Percentiles rank a stretch among this genome's conserved stretches.
phyloP scores from a whole-genome alignment of 1,140 invertebrate genomes.

The Calycopis cecrops region DNA sequence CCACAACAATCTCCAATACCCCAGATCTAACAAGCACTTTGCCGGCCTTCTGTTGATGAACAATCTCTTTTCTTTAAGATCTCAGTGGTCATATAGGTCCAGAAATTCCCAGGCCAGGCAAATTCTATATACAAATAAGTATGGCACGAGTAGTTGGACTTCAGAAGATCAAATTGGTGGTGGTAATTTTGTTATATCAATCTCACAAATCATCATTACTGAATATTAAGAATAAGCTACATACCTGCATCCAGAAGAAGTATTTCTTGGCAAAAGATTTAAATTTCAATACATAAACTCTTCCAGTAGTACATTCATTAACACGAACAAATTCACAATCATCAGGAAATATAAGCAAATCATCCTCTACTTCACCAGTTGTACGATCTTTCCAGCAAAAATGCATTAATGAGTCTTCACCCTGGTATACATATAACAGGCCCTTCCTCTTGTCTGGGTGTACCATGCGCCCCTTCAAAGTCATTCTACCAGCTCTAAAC shows the following conservation, averaged over 20 bases:
- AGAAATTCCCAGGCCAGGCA: too few species aligned
- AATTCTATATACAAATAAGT: too few species aligned
- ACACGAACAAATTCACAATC: constrained; percentile 98
- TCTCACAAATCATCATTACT: background rate
- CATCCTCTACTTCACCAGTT: constrained; percentile 81
- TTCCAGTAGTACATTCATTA: constrained; percentile 95
- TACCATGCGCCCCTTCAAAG: constrained; percentile 93
- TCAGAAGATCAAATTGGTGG: too few species aligned
- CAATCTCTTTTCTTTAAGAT: too few species aligned
- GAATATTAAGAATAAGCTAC: constrained; percentile 8
- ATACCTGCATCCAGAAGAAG: constrained; percentile 98
- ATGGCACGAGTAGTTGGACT: too few species aligned
- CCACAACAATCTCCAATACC: too few species aligned
- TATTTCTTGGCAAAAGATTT: constrained; percentile 94
- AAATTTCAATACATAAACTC: constrained; percentile 97
- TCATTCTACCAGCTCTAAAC: constrained; percentile 98
- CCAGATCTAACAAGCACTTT: too few species aligned
- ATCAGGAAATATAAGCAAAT: constrained; percentile 98
- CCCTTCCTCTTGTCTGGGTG: constrained; percentile 97
- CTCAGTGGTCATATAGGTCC: too few species aligned
- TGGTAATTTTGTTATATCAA: too few species aligned
- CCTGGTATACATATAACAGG: constrained; percentile 94
- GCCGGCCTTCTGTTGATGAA: too few species aligned
- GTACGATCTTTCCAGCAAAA: constrained; percentile 98
- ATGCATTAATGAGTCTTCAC: constrained; percentile 97